Base-by-base conservation (phyloP, 2,797 vertebrate species). In the Loris lydekkerianus region DNA sequence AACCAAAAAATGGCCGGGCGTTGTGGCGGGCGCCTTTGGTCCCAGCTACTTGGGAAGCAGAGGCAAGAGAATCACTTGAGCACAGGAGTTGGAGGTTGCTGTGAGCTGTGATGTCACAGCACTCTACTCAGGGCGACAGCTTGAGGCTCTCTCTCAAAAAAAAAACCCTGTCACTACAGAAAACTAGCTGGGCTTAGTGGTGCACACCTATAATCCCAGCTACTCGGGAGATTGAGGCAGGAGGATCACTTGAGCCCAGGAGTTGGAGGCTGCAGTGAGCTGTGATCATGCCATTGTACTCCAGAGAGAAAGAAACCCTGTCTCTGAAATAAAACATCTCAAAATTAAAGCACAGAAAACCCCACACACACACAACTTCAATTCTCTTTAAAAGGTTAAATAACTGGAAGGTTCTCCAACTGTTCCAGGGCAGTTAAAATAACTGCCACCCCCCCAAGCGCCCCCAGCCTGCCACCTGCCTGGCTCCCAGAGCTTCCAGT, bases 291-390 rank as follows among this genome's bases (percentile, higher is more conserved):
- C 15, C 40, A 75, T 4, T 46, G 72, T 43, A 75, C 14, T 46
- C 40, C 40, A 75, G 72, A 46, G 3, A 46, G 40, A 75, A 27
- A 1, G 4, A 75, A 7, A 75, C 43, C 25, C 72, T 75, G 3
- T 75, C 72, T 75, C 72, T 75, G 27, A 46, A 17, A 46, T 2
- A 46, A 65, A 65, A 65, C 29, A 65, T 58, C 78, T 94, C 67
- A 89, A 92, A 92, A 94, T 82, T 86, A 58, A 58, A 83, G 31
- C 87, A 73, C 4, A 89, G 63, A 67, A 91, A 77, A n/a, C 3
- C 21, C 14, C 53, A 13, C 81, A 10, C 46, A 46, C 53, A 13
- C 81, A 10, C 46, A 46, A 2, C 10, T 46, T 17, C 61, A 40
- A 70, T 73, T 91, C 60, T 72, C 23, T 93, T 78, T 40, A 53